Conservation (phyloP, 2,888 invertebrate genomes). For the Aspidiotus rigidus region DNA sequence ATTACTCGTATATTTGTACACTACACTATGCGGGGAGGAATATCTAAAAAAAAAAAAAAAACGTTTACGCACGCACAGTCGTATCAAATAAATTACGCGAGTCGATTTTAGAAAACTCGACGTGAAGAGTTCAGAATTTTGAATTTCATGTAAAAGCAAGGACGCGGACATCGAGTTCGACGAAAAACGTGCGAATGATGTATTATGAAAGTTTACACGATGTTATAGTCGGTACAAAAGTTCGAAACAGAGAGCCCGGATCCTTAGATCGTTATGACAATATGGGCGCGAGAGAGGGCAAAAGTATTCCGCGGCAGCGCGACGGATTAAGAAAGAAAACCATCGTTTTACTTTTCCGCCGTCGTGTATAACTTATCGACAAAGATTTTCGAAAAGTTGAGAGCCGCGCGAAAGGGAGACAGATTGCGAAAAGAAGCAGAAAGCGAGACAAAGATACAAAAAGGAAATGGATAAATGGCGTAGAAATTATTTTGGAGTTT, state of each 20-base stretch:
- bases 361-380: constrained; percentile 28
- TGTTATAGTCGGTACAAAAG: constrained; percentile 20
- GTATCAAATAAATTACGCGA: too few species aligned
- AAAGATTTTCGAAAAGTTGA: constrained; percentile 18
- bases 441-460: constrained; percentile 15
- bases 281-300: too few species aligned
- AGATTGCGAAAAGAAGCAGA: neutral
- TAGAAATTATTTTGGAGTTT: constrained; percentile 32
- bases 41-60: too few species aligned
- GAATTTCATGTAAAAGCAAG: too few species aligned
- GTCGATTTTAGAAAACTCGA: too few species aligned
- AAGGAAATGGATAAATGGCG: constrained; percentile 29
- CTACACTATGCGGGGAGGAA: too few species aligned
- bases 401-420: neutral
- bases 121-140: too few species aligned
- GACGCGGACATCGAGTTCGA: too few species aligned
- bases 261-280: too few species aligned
- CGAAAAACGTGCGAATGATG: constrained; percentile 11
- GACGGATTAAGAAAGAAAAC: neutral
- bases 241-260: neutral
- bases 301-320: neutral
- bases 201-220: constrained; percentile 31
- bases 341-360: constrained; percentile 14
- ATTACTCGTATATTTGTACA: too few species aligned
- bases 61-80: too few species aligned